A percentile compares a stretch with the other conserved stretches of the same genome.
These are phyloP conservation scores for Desoria tigrina DNA, from an alignment of 2,888 invertebrate species.

Conservation along the genomic window DNA sequence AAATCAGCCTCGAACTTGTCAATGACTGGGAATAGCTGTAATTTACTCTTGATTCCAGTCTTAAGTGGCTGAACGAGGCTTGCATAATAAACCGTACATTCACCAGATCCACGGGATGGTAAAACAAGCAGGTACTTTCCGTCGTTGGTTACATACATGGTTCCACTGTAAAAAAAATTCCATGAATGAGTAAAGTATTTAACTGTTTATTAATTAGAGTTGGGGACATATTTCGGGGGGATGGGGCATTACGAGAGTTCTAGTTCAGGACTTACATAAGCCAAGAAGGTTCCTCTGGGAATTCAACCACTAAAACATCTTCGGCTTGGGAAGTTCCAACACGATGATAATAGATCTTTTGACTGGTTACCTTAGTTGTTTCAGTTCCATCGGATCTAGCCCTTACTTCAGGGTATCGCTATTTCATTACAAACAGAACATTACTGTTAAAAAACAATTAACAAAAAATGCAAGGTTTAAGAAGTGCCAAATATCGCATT, in stretches of 20 bases:
- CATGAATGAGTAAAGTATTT: too few relatives aligned
- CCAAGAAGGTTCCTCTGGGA: slow-evolving; percentile 83
- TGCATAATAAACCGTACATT: slow-evolving; percentile 78
- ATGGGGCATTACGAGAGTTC: too few relatives aligned
- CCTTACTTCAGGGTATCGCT: slow-evolving; percentile 73
- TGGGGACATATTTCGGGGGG: too few relatives aligned
- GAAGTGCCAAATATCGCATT: slow-evolving; percentile 10
- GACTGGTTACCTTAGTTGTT: slow-evolving; percentile 79
- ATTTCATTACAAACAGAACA: neutral
- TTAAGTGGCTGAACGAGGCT: slow-evolving; percentile 64
- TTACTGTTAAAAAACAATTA: too few relatives aligned
- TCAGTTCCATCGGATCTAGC: slow-evolving; percentile 86
- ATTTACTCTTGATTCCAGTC: slow-evolving; percentile 61
- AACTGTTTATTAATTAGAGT: too few relatives aligned
- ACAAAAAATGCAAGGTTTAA: too few relatives aligned
- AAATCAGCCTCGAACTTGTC: slow-evolving; percentile 89
- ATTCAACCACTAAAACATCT: slow-evolving; percentile 84
- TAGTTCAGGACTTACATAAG: slow-evolving; percentile 84
- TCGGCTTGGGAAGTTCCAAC: slow-evolving; percentile 80
- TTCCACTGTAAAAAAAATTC: slow-evolving; percentile 69
- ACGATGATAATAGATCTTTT: slow-evolving; percentile 89
- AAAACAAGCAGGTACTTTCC: slow-evolving; percentile 82
- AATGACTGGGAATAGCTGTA: slow-evolving; percentile 73
- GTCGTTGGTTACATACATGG: slow-evolving; percentile 82
- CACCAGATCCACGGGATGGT: slow-evolving; percentile 79